Conservation (phyloP, 1,140 invertebrate species). For the Drosophila biarmipes region DNA sequence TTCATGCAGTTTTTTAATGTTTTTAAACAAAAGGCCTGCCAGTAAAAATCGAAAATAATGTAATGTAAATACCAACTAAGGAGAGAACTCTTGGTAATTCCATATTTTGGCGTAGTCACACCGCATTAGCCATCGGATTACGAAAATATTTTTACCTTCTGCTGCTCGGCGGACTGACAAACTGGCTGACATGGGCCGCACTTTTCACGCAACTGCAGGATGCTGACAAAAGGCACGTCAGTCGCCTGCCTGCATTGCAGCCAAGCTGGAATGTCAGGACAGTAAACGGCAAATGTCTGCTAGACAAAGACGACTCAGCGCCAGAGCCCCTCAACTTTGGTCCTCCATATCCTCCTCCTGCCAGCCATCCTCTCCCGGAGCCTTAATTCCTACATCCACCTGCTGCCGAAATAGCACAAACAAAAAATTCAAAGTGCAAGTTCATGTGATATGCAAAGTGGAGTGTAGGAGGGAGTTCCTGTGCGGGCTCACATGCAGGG, state of each 20-base stretch:
- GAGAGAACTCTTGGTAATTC: not conserved
- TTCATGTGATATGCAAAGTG: slow-evolving; percentile 80
- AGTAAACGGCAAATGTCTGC: slow-evolving; percentile 75
- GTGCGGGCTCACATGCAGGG: slow-evolving; percentile 21
- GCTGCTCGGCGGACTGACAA: slow-evolving; percentile 33
- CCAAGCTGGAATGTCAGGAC: slow-evolving; percentile 71
- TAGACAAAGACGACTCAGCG: slow-evolving; percentile 55
- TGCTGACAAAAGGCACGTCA: slow-evolving; percentile 65
- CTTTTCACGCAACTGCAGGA: slow-evolving; percentile 41
- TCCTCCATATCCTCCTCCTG: not conserved
- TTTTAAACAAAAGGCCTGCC: too few relatives aligned
- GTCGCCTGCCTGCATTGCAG: slow-evolving; percentile 53
- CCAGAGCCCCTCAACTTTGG: slow-evolving; percentile 7
- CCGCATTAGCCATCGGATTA: slow-evolving; percentile 22
- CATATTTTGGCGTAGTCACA: not conserved
- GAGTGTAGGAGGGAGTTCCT: slow-evolving; percentile 34
- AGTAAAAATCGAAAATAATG: too few relatives aligned
- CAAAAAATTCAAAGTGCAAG: slow-evolving; percentile 71
- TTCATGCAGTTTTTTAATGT: too few relatives aligned
- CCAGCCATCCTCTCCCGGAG: not conserved
- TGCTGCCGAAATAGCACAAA: slow-evolving; percentile 46
- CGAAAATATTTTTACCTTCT: slow-evolving; percentile 12
- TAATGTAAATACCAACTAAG: too few relatives aligned
- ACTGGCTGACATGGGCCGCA: slow-evolving; percentile 53
- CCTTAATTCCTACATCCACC: slow-evolving; percentile 31